Evolutionary conservation across 2,797 vertebrate species (phyloP), one percentile per base, ranked within the genome.

Genomic region (Hoplostethus mediterraneus): DNA sequence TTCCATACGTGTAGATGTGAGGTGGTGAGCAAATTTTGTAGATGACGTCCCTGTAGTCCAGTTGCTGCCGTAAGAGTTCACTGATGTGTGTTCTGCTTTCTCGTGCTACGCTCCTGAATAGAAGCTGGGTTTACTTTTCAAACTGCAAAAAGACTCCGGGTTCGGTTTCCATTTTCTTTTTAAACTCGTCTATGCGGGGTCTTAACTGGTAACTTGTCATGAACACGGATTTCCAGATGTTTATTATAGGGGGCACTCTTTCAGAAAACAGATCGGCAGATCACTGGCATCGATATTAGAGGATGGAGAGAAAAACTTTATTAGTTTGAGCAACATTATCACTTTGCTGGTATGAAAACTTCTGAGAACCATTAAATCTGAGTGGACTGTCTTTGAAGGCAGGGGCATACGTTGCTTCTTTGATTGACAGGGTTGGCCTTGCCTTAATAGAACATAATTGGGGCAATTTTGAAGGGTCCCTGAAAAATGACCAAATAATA

Each of bases 381-480:
- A 91, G 89, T 89, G 89, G 86, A 81, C 80, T 40, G 81, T 86
- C 82, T 91, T 95, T 96, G 95, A 96, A 96, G 95, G 94, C 80
- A 58, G 86, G 87, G 95, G 95, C 91, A 92, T 94, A 94, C 84
- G 93, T 95, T 94, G 93, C 90, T 80, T 90, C 91, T 75, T 89
- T 94, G 95, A 98, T 95, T 96, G 97, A 96, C 95, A 96, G 92
- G 93, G 92, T 95, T 96, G 96, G 97, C 97, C 96, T 98, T 97
- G 96, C 95, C 96, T 97, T 98, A 98, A 98, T 97, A 96, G 96
- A 95, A 94, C 94, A 95, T 97, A 97, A 98, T 97, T 97, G 94
- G 94, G 93, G 94, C 96, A 98, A 97, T 97, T 97, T 96, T 94
- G 95, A 95, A 93, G 89, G 92, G 93, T 94, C 93, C 92, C 92